Conservation (phyloP, 2,113 vertebrate genomes). For the Lucifuga dentata region DNA sequence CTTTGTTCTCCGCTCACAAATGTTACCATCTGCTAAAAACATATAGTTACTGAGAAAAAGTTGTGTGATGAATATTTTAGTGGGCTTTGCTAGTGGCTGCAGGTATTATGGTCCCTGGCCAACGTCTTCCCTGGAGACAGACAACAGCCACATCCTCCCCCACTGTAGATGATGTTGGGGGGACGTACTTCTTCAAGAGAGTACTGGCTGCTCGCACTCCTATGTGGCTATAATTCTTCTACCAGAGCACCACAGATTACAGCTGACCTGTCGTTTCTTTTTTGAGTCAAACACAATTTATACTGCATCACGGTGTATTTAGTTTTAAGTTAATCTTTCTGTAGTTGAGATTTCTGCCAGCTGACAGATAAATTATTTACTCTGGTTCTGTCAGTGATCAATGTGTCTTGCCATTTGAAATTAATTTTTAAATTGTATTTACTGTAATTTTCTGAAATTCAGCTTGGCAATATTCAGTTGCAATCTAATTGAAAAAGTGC, state of each 20-base stretch:
- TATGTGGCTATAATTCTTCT: constrained; percentile 40
- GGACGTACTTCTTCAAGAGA: constrained; percentile 58
- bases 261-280: constrained; percentile 34
- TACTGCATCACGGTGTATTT: neutral
- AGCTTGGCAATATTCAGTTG: too few relatives aligned
- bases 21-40: constrained; percentile 81
- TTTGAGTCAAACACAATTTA: constrained; percentile 16
- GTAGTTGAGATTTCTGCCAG: neutral
- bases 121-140: constrained; percentile 65
- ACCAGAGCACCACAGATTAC: constrained; percentile 19
- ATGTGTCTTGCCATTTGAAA: neutral
- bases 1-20: constrained; percentile 77
- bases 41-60: constrained; percentile 76
- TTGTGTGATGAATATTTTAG: constrained; percentile 80
- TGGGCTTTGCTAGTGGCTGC: constrained; percentile 66
- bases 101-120: constrained; percentile 71
- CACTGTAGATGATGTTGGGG: constrained; percentile 50
- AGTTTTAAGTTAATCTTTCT: constrained; percentile 16
- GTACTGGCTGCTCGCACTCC: constrained; percentile 49
- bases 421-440: too few relatives aligned
- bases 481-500: too few relatives aligned
- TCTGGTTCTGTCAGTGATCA: neutral
- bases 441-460: too few relatives aligned
- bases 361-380: neutral
- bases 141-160: constrained; percentile 67